phyloP scores from a whole-genome alignment of 2,888 invertebrate genomes.

The Empis stercorea region DNA sequence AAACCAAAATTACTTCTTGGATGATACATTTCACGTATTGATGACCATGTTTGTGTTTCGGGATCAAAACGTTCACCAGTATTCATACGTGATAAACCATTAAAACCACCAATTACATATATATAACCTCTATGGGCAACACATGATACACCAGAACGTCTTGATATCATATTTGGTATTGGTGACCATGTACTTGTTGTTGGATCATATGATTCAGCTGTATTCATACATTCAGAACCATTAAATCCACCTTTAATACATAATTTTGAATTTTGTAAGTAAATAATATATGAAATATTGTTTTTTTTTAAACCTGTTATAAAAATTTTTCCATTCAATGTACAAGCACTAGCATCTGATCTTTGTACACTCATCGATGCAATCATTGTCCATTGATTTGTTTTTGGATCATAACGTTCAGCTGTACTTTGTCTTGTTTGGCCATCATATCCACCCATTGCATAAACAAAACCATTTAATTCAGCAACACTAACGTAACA shows the following conservation, averaged over 20 bases:
- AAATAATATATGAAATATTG: too few species aligned
- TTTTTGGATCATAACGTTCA: conserved; percentile 68
- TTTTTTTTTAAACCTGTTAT: too few species aligned
- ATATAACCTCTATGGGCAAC: conserved; percentile 67
- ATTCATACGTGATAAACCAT: conserved; percentile 79
- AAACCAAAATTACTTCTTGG: conserved; percentile 88
- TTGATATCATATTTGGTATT: conserved; percentile 53
- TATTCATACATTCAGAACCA: conserved; percentile 76
- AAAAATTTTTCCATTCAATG: conserved; percentile 52
- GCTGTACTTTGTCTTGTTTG: conserved; percentile 75
- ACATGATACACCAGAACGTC: conserved; percentile 81
- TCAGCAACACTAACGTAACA: conserved; percentile 81
- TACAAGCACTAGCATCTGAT: conserved; percentile 85
- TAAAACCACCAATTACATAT: conserved; percentile 78
- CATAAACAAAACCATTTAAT: conserved; percentile 63
- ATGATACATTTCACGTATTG: conserved; percentile 79
- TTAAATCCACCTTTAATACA: conserved; percentile 71
- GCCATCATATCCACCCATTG: conserved; percentile 81
- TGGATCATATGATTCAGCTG: conserved; percentile 74
- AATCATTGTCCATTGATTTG: conserved; percentile 81
- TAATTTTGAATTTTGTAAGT: too few species aligned
- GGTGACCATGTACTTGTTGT: conserved; percentile 70
- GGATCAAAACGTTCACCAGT: conserved; percentile 81
- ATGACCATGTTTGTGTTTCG: conserved; percentile 62
- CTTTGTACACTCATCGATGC: conserved; percentile 79